These are phyloP conservation scores for Apocheima hispidaria DNA, from an alignment of 2,888 invertebrate species.

Conservation along the genomic window DNA sequence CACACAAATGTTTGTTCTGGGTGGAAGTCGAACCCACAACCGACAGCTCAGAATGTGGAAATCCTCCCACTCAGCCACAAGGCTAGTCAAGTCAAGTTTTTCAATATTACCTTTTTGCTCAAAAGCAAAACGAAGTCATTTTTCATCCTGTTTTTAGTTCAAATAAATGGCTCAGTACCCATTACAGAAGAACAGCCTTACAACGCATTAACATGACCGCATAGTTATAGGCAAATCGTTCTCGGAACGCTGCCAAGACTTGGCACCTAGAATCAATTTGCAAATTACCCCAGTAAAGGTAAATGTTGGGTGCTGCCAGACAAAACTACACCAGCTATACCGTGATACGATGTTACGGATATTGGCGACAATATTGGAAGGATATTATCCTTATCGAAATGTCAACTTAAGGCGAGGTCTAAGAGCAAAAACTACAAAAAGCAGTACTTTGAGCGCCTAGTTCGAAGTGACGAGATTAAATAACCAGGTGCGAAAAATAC, in stretches of 20 bases:
- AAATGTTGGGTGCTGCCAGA: slow-evolving; percentile 31
- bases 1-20: too few species aligned
- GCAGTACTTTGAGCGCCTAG: neutral
- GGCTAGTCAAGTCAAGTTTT: too few species aligned
- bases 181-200: slow-evolving; percentile 5
- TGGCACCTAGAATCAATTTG: slow-evolving; percentile 59
- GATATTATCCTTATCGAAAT: slow-evolving; percentile 24
- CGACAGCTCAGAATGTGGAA: too few species aligned
- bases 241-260: slow-evolving; percentile 54
- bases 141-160: neutral
- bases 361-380: slow-evolving; percentile 15
- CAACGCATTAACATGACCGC: slow-evolving; percentile 28
- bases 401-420: neutral
- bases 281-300: slow-evolving; percentile 54
- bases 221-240: slow-evolving; percentile 26
- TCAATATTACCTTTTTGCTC: too few species aligned
- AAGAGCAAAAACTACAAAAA: neutral
- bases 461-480: too few species aligned
- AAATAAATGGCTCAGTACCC: neutral
- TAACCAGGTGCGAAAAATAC: too few species aligned
- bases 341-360: slow-evolving; percentile 14
- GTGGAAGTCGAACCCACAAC: too few species aligned
- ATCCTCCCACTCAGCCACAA: too few species aligned
- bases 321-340: slow-evolving; percentile 23
- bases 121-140: too few species aligned